Evolutionary conservation across 2,113 vertebrate genomes (phyloP), one percentile per base, ranked within the genome.

Genomic region (Notiomystis cincta): DNA sequence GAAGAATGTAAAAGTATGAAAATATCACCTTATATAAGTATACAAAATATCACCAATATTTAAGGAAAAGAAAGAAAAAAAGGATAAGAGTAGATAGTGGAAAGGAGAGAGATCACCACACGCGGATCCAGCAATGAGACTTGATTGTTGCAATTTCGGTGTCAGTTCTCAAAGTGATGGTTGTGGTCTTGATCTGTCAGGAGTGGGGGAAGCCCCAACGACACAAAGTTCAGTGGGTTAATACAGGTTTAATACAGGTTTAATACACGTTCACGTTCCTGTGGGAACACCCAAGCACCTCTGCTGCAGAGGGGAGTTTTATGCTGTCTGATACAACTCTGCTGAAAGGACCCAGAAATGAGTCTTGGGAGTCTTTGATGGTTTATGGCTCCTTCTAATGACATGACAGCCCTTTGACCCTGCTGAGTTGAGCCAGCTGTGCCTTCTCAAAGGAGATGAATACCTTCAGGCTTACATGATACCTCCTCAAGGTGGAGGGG

Each of bases 221-320:
- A 42, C 15, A 33, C 22, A 42, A 42, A 50, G 16, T 64, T 42
- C 21, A 56, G 0, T 22, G 50, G 25, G 9, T 48, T 87, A 47
- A 62, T 35, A 12, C 11, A n/a, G 0, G 0, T 31, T 64, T n/a
- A n/a, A n/a, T n/a, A n/a, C n/a, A n/a, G n/a, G n/a, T n/a, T 48
- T 87, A 47, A 62, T 35, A 12, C 11, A n/a, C 0, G 0, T 31
- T 64, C 17, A 50, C n/a, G 4, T 18, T 31, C 21, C 16, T 1
- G 0, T 22, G 12, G 31, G 25, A 56, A 15, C 21, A 35, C 17
- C 17, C 57, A 56, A 47, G 11, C 10, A 42, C 5, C 25, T 57
- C 25, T 48, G 25, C 19, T 64, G 17, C 1, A 21, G 9, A 8
- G 35, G 11, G 14, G 24, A 31, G 7, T 70, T 70, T 38, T 47